Base-by-base conservation (phyloP, 2,113 vertebrate species). In the Campylomormyrus numenius region DNA sequence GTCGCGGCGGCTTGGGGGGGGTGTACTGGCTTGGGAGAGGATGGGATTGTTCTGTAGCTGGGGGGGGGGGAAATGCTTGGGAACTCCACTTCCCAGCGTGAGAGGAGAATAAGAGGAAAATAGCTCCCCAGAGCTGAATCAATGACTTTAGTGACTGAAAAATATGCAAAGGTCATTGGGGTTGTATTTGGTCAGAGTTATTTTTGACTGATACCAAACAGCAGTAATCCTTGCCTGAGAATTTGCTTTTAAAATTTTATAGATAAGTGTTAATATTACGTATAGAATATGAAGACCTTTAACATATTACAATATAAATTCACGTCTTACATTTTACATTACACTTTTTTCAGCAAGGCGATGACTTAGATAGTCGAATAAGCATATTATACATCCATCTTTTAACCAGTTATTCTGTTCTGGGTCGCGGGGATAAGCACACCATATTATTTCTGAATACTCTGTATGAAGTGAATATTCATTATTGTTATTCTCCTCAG, bases 151-250 rank as follows among this genome's bases (percentile, higher is more conserved):
- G 95, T 90, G 94, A 97, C 97, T 96, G 96, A 96, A 97, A 98
- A 98, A 96, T 98, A 97, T 97, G 97, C 96, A 94, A 95, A 97
- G 97, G 97, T 98, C 98, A 96, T 95, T 91, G 95, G 96, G 96
- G 97, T 97, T 97, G 96, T 94, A 93, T 94, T 93, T 92, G 93
- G 91, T 93, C 85, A 92, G 88, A 94, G 93, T 93, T 95, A 95
- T 96, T 96, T 94, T 92, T 95, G 96, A 96, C 95, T 95, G 97
- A 97, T 96, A 96, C 94, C 93, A 90, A 94, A 91, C 95, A 13
- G 94, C 95, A 95, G 95, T 95, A 95, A 97, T 93, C 93, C 92
- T 91, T 45, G 66, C 87, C 39, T 45, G 88, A 39, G 85, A 35
- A 88, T 80, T 53, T 56, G 50, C 35, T 19, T 21, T 88, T 58